Evolutionary conservation across 2,888 invertebrate genomes (phyloP).

Genomic region (Gryllus longicercus): DNA sequence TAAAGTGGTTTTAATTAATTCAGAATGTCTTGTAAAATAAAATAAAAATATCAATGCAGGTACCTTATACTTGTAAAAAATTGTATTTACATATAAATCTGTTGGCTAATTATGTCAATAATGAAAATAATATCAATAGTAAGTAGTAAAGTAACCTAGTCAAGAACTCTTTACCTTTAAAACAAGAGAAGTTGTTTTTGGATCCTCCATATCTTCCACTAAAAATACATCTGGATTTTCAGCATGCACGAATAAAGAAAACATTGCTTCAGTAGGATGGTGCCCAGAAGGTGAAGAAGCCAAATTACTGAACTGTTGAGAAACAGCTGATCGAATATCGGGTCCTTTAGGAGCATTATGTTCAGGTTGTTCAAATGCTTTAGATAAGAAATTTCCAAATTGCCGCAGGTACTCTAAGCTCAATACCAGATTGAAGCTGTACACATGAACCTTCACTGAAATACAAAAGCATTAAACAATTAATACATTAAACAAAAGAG

Average conservation of each 20-base stretch:
- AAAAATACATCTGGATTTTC: neutral
- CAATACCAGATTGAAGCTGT: neutral
- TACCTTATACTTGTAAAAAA: too few relatives aligned
- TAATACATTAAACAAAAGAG: too few relatives aligned
- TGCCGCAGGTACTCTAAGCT: neutral
- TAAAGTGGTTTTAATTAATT: too few relatives aligned
- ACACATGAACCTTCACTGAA: neutral
- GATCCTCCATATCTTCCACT: neutral
- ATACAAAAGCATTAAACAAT: neutral
- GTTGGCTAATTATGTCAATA: too few relatives aligned
- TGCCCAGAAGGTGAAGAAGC: neutral
- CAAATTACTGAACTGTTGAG: neutral
- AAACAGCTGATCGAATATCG: neutral
- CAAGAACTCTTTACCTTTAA: neutral
- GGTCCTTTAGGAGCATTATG: neutral
- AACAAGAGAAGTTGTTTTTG: conserved; percentile 1
- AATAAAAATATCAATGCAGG: too few relatives aligned
- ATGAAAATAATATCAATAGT: too few relatives aligned
- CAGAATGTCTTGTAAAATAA: too few relatives aligned
- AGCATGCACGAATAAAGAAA: neutral
- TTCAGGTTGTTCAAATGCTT: neutral
- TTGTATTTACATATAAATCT: too few relatives aligned
- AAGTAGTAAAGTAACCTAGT: too few relatives aligned
- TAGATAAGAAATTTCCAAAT: neutral
- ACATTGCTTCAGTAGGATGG: neutral